phyloP scores from a whole-genome alignment of 2,113 vertebrate genomes.

The Anarrhichthys ocellatus region DNA sequence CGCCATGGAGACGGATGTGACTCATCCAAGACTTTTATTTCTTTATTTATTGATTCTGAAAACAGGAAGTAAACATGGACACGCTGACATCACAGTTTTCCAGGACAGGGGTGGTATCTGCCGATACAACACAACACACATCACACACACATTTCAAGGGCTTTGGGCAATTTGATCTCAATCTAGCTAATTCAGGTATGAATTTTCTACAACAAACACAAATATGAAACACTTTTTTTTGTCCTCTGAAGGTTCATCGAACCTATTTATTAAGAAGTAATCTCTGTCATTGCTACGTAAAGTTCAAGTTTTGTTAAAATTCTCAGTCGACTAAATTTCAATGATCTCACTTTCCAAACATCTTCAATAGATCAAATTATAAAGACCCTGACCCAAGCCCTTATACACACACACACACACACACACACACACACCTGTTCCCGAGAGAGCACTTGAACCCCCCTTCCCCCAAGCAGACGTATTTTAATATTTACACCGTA shows the following conservation, averaged over 20 bases:
- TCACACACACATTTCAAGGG: background rate
- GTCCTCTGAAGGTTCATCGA: background rate
- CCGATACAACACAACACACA: conserved; percentile 13
- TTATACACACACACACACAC: conserved; percentile 1
- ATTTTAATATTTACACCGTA: conserved; percentile 6
- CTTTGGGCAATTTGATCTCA: conserved; percentile 21
- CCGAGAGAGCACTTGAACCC: conserved; percentile 41
- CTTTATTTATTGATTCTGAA: conserved; percentile 60
- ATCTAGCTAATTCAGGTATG: conserved; percentile 24
- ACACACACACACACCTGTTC: conserved; percentile 6
- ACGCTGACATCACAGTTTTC: conserved; percentile 29
- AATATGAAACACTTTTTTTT: background rate
- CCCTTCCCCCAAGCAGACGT: background rate
- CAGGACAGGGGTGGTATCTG: conserved; percentile 27
- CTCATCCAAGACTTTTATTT: conserved; percentile 60
- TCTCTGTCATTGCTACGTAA: background rate
- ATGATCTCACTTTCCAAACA: background rate
- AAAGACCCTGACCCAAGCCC: background rate
- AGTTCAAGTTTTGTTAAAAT: conserved; percentile 1
- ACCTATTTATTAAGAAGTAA: background rate
- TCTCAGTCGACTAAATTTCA: background rate
- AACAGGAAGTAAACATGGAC: conserved; percentile 55
- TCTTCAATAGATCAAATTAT: conserved; percentile 6
- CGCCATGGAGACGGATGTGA: conserved; percentile 43
- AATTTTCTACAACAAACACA: conserved; percentile 9